A percentile compares a stretch with the other conserved stretches of the same genome.
Evolutionary conservation across 2,888 invertebrate genomes (phyloP).

Genomic region (Phortica okadai): DNA sequence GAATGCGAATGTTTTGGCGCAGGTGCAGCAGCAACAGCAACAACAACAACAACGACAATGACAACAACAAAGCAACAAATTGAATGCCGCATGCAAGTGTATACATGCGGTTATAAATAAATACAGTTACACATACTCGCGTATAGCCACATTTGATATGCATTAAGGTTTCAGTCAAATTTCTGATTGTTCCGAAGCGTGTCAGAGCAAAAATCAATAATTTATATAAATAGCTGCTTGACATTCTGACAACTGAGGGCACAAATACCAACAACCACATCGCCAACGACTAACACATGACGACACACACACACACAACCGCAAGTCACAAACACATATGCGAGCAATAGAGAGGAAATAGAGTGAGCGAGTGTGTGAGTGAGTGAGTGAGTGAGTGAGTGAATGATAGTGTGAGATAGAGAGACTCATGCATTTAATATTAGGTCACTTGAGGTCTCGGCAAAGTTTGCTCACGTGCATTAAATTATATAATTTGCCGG

Average conservation of each 20-base stretch:
- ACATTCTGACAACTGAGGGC: slow-evolving; percentile 52
- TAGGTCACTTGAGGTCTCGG: slow-evolving; percentile 32
- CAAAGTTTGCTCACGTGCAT: slow-evolving; percentile 29
- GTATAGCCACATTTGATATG: slow-evolving; percentile 33
- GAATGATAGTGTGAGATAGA: background rate
- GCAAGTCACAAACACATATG: background rate
- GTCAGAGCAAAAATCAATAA: slow-evolving; percentile 63
- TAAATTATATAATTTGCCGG: slow-evolving; percentile 34
- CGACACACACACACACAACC: slow-evolving; percentile 19
- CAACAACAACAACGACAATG: slow-evolving; percentile 22
- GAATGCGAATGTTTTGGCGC: slow-evolving; percentile 38
- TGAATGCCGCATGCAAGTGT: slow-evolving; percentile 5
- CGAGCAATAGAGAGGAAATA: background rate
- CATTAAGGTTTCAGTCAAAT: slow-evolving; percentile 28
- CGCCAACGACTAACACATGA: background rate
- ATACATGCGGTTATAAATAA: slow-evolving; percentile 9
- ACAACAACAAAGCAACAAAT: slow-evolving; percentile 17
- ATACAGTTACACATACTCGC: slow-evolving; percentile 5
- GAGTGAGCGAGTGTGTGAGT: background rate
- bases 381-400: background rate
- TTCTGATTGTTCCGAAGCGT: slow-evolving; percentile 41
- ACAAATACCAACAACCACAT: background rate
- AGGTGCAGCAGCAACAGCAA: slow-evolving; percentile 32
- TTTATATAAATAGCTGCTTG: slow-evolving; percentile 58
- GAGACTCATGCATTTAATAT: slow-evolving; percentile 6